Percentiles rank a stretch among this genome's conserved stretches.
Conservation (phyloP, 2,113 vertebrate genomes). For the Triplophysa rosa region DNA sequence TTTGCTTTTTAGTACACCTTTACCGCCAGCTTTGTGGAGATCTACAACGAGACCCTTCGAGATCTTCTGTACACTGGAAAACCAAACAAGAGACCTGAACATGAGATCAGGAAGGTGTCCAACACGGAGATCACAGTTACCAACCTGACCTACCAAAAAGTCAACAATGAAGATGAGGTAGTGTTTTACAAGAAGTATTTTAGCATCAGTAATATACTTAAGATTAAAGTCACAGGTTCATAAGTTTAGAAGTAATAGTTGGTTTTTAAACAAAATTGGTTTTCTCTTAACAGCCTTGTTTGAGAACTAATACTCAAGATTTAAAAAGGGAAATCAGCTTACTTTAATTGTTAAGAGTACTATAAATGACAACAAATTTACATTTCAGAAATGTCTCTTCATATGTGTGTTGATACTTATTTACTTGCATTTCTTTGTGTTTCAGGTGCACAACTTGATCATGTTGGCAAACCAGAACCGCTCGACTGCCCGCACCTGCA, state of each 20-base stretch:
- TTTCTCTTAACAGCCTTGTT: too few species aligned
- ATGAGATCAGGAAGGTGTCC: conserved; percentile 68
- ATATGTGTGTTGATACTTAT: not conserved
- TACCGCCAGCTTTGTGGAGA: conserved; percentile 88
- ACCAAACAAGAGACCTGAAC: conserved; percentile 70
- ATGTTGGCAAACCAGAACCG: conserved; percentile 85
- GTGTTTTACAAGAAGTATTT: not conserved
- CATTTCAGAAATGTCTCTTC: not conserved
- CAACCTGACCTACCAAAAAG: conserved; percentile 71
- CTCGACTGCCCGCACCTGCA: conserved; percentile 86
- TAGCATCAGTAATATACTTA: too few species aligned
- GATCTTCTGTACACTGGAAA: conserved; percentile 75
- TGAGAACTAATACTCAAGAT: too few species aligned
- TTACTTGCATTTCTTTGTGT: not conserved
- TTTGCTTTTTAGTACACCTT: conserved; percentile 68
- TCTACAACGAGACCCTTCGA: conserved; percentile 91
- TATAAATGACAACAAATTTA: too few species aligned
- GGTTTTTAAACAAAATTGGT: too few species aligned
- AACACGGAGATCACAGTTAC: conserved; percentile 66
- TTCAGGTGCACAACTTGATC: conserved; percentile 86
- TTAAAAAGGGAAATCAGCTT: too few species aligned
- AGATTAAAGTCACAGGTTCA: not conserved
- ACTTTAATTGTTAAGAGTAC: too few species aligned
- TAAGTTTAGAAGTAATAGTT: too few species aligned
- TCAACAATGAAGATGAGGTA: conserved; percentile 73